These are phyloP conservation scores for Ips typographus DNA, from an alignment of 1,140 invertebrate genomes.

Conservation along the genomic window DNA sequence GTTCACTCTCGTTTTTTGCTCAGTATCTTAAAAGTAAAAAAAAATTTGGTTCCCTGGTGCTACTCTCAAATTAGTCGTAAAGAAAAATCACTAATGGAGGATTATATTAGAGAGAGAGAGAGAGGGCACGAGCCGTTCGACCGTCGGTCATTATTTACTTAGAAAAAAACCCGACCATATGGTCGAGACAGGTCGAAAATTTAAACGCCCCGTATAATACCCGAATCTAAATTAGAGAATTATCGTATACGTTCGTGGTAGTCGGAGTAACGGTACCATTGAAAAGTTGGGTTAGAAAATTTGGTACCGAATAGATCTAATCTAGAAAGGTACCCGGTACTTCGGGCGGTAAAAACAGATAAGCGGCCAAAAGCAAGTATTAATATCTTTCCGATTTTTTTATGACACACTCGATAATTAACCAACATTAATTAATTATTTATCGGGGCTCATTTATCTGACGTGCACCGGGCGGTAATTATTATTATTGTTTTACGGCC, in stretches of 20 bases:
- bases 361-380: neutral
- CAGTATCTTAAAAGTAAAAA: too few species aligned
- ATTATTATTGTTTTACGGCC: constrained; percentile 25
- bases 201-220: constrained; percentile 25
- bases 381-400: constrained; percentile 33
- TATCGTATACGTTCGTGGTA: constrained; percentile 16
- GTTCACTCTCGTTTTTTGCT: too few species aligned
- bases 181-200: constrained; percentile 30
- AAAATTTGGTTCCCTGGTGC: too few species aligned
- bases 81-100: too few species aligned
- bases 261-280: constrained; percentile 26
- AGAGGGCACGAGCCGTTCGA: constrained; percentile 8
- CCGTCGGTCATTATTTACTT: too few species aligned
- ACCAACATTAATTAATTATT: constrained; percentile 36
- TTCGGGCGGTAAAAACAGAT: too few species aligned
- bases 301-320: too few species aligned
- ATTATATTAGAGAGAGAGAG: too few species aligned
- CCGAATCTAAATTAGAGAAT: constrained; percentile 35
- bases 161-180: constrained; percentile 15
- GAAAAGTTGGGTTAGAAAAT: too few species aligned
- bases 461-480: constrained; percentile 27
- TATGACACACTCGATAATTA: constrained; percentile 34
- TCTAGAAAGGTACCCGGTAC: too few species aligned
- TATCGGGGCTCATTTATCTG: constrained; percentile 34
- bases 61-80: too few species aligned